Percentiles rank a stretch among this genome's conserved stretches.
phyloP scores from a whole-genome alignment of 2,113 vertebrate genomes.

The Crotalus helleri region DNA sequence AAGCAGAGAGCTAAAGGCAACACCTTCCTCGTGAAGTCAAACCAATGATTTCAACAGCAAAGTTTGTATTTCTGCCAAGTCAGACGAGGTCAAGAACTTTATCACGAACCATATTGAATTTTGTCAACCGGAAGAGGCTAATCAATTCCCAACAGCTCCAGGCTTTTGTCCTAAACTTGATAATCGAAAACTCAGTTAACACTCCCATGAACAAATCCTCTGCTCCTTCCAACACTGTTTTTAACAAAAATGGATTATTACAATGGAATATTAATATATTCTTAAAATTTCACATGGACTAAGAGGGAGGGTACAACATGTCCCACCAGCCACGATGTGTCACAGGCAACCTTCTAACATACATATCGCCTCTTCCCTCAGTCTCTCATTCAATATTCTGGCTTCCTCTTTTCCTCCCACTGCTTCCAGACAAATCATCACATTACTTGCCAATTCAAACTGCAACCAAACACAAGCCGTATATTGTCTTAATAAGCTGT shows the following conservation, averaged over 20 bases:
- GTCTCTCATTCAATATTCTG: background rate
- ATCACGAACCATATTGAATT: background rate
- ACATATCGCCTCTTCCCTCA: background rate
- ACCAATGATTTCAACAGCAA: conserved; percentile 11
- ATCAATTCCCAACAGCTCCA: background rate
- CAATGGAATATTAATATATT: background rate
- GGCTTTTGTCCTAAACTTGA: background rate
- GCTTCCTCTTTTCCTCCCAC: background rate
- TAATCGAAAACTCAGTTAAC: background rate
- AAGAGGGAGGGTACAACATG: background rate
- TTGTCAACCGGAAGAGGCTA: background rate
- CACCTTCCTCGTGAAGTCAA: background rate
- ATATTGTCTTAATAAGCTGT: too few species aligned
- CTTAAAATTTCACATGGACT: background rate
- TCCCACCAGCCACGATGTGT: background rate
- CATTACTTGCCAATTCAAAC: background rate
- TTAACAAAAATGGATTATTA: background rate
- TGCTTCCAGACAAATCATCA: background rate
- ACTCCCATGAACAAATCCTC: rapidly evolving
- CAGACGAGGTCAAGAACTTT: background rate
- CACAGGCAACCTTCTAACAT: background rate
- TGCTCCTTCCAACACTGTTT: background rate
- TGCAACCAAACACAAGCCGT: too few species aligned
- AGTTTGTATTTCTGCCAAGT: background rate
- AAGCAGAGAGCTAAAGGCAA: background rate